Percentiles rank a stretch among this genome's conserved stretches.
Evolutionary conservation across 2,888 invertebrate species (phyloP).

Genomic region (Lithophane leautieri): DNA sequence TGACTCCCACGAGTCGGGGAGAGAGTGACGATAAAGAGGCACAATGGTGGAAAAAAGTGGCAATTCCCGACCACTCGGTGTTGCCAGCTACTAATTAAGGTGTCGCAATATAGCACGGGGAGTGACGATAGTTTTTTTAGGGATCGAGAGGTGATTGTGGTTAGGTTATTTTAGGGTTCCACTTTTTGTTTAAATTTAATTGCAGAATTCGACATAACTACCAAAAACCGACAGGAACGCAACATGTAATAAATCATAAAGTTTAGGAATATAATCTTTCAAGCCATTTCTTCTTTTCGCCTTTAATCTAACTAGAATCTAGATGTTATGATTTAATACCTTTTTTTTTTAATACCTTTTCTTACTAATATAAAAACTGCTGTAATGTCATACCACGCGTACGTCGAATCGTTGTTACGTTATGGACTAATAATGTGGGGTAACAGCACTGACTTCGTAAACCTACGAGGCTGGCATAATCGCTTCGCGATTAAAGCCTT

Average conservation of each 20-base stretch:
- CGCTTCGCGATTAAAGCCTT: too few species aligned
- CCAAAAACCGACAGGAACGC: not conserved
- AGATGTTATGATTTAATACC: not conserved
- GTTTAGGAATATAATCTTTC: not conserved
- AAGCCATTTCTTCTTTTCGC: too few species aligned
- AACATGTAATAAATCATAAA: not conserved
- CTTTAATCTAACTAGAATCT: not conserved
- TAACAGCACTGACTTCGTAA: too few species aligned
- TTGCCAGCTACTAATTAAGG: conserved; percentile 83
- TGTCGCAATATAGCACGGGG: conserved; percentile 72
- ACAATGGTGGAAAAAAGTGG: conserved; percentile 79
- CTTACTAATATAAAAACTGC: too few species aligned
- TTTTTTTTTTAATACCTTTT: too few species aligned
- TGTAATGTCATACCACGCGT: too few species aligned
- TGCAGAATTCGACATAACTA: not conserved
- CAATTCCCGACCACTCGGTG: conserved; percentile 80
- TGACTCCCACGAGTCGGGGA: conserved; percentile 71
- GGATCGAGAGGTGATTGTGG: conserved; percentile 51
- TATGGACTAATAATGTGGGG: too few species aligned
- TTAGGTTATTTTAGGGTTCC: conserved; percentile 9
- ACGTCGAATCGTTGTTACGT: too few species aligned
- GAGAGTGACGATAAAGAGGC: conserved; percentile 76
- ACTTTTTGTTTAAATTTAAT: conserved; percentile 50
- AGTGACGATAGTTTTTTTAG: conserved; percentile 70
- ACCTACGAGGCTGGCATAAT: too few species aligned